These are phyloP conservation scores for Noctilio leporinus DNA, from an alignment of 2,113 vertebrate genomes.

Conservation along the genomic window DNA sequence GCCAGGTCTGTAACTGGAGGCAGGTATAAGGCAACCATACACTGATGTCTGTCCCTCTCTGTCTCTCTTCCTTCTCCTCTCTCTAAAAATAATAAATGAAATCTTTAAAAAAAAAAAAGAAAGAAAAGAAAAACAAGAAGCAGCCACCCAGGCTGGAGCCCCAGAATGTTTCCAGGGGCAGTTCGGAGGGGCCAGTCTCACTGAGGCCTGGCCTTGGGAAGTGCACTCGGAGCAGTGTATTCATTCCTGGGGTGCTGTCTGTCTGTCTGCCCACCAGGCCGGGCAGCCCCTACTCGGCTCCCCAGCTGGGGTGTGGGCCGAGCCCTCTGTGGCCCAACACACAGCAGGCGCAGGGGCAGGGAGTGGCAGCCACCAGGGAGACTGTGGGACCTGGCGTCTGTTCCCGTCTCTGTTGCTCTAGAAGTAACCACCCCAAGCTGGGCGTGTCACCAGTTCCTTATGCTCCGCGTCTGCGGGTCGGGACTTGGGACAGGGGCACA, in stretches of 20 bases:
- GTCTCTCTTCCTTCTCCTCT: no score
- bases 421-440: no score
- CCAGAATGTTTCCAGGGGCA: neutral
- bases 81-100: no score
- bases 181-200: accelerated
- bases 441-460: accelerated
- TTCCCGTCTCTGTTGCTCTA: neutral
- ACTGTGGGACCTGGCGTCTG: neutral
- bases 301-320: neutral
- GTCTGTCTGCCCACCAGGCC: neutral
- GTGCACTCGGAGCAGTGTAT: accelerated
- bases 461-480: neutral
- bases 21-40: no score
- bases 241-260: neutral
- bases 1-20: no score
- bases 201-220: neutral
- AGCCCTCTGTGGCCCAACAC: neutral
- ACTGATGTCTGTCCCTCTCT: no score
- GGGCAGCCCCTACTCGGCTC: neutral
- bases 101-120: no score
- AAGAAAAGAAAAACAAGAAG: no score
- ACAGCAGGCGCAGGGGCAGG: neutral
- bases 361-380: neutral
- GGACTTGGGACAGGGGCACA: neutral
- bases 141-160: neutral